Percentiles rank a stretch among this genome's conserved stretches.
Conservation (phyloP, 1,140 invertebrate species). For the Achroia grisella region DNA sequence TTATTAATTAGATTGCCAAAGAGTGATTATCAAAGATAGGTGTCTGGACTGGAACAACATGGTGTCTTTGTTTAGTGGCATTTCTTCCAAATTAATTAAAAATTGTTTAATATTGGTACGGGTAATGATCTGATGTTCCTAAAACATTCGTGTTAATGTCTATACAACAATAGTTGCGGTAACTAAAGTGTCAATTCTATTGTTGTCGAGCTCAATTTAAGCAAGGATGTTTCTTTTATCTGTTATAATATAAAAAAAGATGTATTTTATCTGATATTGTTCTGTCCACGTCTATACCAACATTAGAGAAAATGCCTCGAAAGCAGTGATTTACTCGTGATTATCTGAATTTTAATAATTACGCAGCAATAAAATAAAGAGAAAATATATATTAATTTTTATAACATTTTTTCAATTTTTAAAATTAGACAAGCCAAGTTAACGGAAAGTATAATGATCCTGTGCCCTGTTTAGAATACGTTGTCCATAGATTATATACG, state of each 20-base stretch:
- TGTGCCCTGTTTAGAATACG: conserved; percentile 65
- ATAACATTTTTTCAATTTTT: conserved; percentile 61
- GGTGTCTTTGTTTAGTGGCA: conserved; percentile 52
- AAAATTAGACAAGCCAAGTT: conserved; percentile 51
- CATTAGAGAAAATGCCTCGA: conserved; percentile 33
- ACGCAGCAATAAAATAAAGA: conserved; percentile 67
- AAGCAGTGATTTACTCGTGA: conserved; percentile 46
- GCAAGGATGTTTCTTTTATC: conserved; percentile 49
- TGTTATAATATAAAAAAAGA: conserved; percentile 37
- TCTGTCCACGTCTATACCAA: conserved; percentile 50
- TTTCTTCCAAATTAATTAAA: conserved; percentile 63
- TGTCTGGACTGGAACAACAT: conserved; percentile 50
- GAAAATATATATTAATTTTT: conserved; percentile 60
- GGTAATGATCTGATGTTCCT: conserved; percentile 72
- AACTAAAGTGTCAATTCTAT: conserved; percentile 58
- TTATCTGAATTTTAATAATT: conserved; percentile 50
- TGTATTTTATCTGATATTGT: conserved; percentile 48
- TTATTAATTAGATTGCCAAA: conserved; percentile 63
- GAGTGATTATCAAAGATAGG: conserved; percentile 68
- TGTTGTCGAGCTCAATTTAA: conserved; percentile 66
- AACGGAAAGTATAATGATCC: conserved; percentile 63
- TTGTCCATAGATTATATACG: conserved; percentile 66
- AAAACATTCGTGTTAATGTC: conserved; percentile 51
- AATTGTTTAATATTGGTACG: conserved; percentile 55
- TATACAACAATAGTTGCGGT: conserved; percentile 45